Percentiles rank a stretch among this genome's conserved stretches.
Conservation (phyloP, 1,140 invertebrate genomes). For the Plectrocnemia conspersa region DNA sequence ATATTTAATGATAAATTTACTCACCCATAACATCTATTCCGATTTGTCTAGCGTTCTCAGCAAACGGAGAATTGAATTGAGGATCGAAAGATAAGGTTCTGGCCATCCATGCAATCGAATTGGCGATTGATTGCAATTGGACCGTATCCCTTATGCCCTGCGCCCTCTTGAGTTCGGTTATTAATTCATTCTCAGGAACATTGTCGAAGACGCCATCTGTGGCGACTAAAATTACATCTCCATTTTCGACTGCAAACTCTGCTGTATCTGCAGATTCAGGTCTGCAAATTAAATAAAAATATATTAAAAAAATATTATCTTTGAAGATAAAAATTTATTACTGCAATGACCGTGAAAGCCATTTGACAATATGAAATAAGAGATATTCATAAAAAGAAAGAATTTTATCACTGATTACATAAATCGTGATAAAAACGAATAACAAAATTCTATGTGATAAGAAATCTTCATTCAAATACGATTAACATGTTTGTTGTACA, state of each 20-base stretch:
- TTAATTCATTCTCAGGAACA: constrained; percentile 82
- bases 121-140: constrained; percentile 83
- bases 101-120: constrained; percentile 92
- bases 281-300: constrained; percentile 48
- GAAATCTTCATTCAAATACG: background rate
- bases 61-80: constrained; percentile 93
- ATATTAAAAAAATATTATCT: no score
- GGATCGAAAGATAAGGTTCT: constrained; percentile 88
- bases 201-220: constrained; percentile 99
- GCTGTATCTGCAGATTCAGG: constrained; percentile 88
- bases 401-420: no score
- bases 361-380: no score
- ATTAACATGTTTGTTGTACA: no score
- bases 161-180: constrained; percentile 69
- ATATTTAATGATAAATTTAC: constrained; percentile 35
- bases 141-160: constrained; percentile 54
- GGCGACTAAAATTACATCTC: constrained; percentile 92
- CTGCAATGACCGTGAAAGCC: no score
- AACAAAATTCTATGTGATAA: background rate
- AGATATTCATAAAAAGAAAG: no score
- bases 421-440: no score
- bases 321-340: no score
- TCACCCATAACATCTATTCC: constrained; percentile 89
- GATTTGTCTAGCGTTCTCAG: constrained; percentile 83
- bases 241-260: constrained; percentile 87